These are phyloP conservation scores for Procambarus virginalis DNA, from an alignment of 1,140 invertebrate species.

Conservation along the genomic window DNA sequence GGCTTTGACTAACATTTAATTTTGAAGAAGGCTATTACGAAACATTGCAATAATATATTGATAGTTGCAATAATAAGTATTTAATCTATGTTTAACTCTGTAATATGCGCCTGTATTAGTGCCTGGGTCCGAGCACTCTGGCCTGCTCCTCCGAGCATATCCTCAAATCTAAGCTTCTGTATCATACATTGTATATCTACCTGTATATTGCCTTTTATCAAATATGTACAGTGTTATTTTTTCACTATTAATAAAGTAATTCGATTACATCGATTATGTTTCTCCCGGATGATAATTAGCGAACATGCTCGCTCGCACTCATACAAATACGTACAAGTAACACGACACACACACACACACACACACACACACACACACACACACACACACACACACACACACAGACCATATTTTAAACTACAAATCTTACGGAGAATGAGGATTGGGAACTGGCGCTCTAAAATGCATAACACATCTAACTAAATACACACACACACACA, in stretches of 20 bases:
- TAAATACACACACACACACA: too few relatives aligned
- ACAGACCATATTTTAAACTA: too few relatives aligned
- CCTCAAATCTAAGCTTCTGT: not conserved
- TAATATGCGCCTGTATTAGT: not conserved
- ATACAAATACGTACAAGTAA: too few relatives aligned
- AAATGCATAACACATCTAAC: too few relatives aligned
- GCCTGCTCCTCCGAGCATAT: not conserved
- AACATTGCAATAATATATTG: not conserved
- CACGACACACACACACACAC: too few relatives aligned
- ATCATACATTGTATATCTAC: conserved; percentile 1
- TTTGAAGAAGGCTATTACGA: not conserved
- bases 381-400: too few relatives aligned
- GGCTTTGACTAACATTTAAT: too few relatives aligned
- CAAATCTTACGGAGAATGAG: too few relatives aligned
- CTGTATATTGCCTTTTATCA: not conserved
- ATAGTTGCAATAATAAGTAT: not conserved
- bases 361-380: too few relatives aligned
- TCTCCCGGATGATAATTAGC: too few relatives aligned
- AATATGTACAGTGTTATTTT: conserved; percentile 1
- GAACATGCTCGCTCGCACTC: too few relatives aligned
- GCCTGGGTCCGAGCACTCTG: not conserved
- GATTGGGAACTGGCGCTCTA: too few relatives aligned
- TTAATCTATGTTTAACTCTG: not conserved
- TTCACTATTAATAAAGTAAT: conserved; percentile 3
- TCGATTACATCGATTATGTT: not conserved